phyloP scores from a whole-genome alignment of 2,797 vertebrate species.

The Gymnoscopelus microlampas region DNA sequence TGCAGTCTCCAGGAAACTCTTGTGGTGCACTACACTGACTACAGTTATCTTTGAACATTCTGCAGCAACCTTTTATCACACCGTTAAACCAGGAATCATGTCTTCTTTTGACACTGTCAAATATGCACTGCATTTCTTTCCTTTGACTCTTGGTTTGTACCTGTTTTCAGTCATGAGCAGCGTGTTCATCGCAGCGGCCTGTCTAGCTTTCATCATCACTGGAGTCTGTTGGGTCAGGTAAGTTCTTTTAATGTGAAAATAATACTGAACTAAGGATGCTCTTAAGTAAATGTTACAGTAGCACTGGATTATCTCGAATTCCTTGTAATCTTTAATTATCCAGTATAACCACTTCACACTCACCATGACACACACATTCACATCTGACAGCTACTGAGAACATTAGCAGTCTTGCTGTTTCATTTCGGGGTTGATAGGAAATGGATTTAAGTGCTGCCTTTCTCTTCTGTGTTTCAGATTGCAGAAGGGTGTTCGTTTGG shows the following conservation, averaged over 20 bases:
- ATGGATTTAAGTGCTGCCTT: neutral
- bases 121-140: neutral
- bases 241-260: slow-evolving; percentile 39
- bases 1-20: neutral
- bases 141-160: slow-evolving; percentile 38
- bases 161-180: slow-evolving; percentile 84
- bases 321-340: no score
- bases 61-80: neutral
- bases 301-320: no score
- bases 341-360: no score
- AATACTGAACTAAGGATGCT: no score
- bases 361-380: no score
- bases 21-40: neutral
- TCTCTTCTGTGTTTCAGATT: slow-evolving; percentile 75
- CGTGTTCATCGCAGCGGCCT: slow-evolving; percentile 81
- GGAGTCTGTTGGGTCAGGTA: slow-evolving; percentile 91
- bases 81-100: slow-evolving; percentile 31
- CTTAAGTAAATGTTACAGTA: no score
- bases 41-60: neutral
- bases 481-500: slow-evolving; percentile 82
- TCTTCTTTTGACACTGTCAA: neutral
- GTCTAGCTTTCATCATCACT: slow-evolving; percentile 80
- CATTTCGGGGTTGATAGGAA: neutral
- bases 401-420: no score
- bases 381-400: no score